phyloP scores from a whole-genome alignment of 2,113 vertebrate species.

The Nymphicus hollandicus region DNA sequence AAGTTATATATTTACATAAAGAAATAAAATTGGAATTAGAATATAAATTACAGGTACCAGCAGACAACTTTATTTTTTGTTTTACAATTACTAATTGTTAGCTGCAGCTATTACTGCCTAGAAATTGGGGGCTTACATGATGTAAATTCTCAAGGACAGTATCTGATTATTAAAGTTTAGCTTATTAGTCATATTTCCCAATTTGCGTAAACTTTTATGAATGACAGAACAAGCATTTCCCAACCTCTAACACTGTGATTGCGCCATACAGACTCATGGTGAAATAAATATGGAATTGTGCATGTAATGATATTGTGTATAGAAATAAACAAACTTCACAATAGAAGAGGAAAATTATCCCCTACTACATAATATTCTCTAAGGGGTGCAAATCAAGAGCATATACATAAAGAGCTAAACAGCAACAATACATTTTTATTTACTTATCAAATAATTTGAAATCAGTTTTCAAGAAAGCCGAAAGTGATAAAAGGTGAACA shows the following conservation, averaged over 20 bases:
- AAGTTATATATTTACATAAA: neutral
- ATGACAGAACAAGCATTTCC: neutral
- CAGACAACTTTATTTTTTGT: neutral
- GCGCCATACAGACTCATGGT: neutral
- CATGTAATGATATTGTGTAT: neutral
- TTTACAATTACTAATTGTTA: neutral
- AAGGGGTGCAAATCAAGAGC: neutral
- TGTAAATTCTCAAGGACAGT: neutral
- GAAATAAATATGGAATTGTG: neutral
- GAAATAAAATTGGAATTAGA: neutral
- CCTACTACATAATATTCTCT: neutral
- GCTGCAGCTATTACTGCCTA: neutral
- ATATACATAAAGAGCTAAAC: neutral
- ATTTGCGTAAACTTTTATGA: neutral
- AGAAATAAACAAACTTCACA: neutral
- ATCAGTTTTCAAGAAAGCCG: neutral
- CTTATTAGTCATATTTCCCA: neutral
- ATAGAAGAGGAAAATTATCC: neutral
- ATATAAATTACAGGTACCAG: neutral
- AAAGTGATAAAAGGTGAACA: neutral
- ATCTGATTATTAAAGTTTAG: neutral
- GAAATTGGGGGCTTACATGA: neutral
- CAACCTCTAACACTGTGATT: neutral
- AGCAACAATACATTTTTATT: neutral
- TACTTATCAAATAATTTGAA: neutral